Evolutionary conservation across 2,797 vertebrate species (phyloP).

Genomic region (Micrastur ruficollis): DNA sequence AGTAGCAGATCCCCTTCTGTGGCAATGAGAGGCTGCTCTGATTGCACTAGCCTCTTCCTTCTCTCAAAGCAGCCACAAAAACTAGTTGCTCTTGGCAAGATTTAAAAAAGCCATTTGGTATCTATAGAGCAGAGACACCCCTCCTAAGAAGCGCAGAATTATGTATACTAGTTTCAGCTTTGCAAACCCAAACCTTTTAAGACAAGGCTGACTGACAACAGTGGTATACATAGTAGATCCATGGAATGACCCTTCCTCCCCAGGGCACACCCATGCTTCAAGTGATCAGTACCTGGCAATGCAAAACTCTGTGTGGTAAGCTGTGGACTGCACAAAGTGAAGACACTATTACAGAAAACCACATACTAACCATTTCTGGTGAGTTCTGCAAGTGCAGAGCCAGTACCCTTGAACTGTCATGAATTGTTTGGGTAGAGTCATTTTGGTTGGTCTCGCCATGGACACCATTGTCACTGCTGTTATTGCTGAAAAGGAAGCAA

Average conservation of each 20-base stretch:
- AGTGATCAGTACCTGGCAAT: background rate
- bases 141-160: background rate
- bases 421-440: constrained; percentile 83
- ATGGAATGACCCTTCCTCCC: background rate
- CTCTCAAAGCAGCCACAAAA: background rate
- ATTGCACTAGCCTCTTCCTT: background rate
- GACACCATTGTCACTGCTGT: constrained; percentile 74
- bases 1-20: background rate
- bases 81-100: background rate
- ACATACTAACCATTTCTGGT: constrained; percentile 52
- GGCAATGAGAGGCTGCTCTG: background rate
- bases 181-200: background rate
- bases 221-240: background rate
- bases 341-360: background rate
- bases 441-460: constrained; percentile 76
- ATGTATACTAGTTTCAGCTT: background rate
- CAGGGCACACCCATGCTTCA: background rate
- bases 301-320: background rate
- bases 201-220: background rate
- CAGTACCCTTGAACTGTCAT: constrained; percentile 83
- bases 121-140: background rate
- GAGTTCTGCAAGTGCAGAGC: constrained; percentile 70
- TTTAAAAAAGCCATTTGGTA: background rate
- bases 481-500: constrained; percentile 79
- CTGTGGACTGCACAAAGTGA: background rate